Evolutionary conservation across 2,888 invertebrate genomes (phyloP).

Genomic region (Leucoma salicis): DNA sequence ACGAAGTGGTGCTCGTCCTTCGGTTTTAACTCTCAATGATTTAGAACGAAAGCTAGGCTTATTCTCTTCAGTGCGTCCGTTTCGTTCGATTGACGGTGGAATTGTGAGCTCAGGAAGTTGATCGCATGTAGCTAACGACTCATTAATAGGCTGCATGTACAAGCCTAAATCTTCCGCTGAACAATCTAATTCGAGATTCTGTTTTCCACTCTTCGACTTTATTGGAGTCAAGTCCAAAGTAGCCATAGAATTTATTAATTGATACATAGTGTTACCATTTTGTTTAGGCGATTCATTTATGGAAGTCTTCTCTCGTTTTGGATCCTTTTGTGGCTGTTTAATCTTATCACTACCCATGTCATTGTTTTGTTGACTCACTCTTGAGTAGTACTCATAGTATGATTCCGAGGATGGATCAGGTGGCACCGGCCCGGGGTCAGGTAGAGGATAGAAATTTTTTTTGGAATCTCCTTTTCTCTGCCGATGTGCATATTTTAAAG

Average conservation of each 20-base stretch:
- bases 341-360: conserved; percentile 76
- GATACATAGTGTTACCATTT: conserved; percentile 64
- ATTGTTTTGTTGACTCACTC: conserved; percentile 77
- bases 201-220: conserved; percentile 62
- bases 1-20: conserved; percentile 71
- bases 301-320: conserved; percentile 51
- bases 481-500: conserved; percentile 76
- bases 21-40: conserved; percentile 78
- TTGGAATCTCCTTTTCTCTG: conserved; percentile 74
- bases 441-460: conserved; percentile 66
- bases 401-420: conserved; percentile 75
- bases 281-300: conserved; percentile 37
- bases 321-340: conserved; percentile 63
- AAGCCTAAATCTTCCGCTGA: conserved; percentile 74
- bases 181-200: conserved; percentile 56
- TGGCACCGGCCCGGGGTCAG: conserved; percentile 73
- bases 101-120: conserved; percentile 69
- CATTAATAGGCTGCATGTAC: conserved; percentile 72
- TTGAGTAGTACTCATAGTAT: conserved; percentile 77
- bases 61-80: conserved; percentile 66
- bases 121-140: conserved; percentile 73
- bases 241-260: conserved; percentile 75
- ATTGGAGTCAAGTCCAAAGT: conserved; percentile 69
- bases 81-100: conserved; percentile 62
- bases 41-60: conserved; percentile 79